Evolutionary conservation across 1,140 invertebrate genomes (phyloP).

Genomic region (Caenorhabditis remanei): DNA sequence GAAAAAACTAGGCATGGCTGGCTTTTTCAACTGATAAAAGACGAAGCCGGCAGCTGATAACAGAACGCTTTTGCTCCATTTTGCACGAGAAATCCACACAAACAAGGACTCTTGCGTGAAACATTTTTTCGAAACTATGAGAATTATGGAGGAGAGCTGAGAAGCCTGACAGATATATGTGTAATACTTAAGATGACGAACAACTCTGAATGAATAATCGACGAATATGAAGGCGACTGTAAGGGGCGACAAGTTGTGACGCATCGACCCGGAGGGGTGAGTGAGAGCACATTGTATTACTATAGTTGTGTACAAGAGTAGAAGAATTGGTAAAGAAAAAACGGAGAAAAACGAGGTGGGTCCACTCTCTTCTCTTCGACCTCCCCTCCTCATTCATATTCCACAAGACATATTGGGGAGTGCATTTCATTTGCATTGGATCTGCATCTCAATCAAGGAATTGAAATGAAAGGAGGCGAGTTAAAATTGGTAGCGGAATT

Average conservation of each 20-base stretch:
- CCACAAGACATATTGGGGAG: conserved; percentile 45
- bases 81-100: background rate
- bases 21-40: background rate
- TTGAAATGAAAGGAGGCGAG: background rate
- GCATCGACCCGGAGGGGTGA: background rate
- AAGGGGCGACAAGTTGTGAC: conserved; percentile 24
- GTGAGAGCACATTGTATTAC: conserved; percentile 48
- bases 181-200: conserved; percentile 45
- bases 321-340: background rate
- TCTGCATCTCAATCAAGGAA: conserved; percentile 37
- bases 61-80: conserved; percentile 23
- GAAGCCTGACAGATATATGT: conserved; percentile 1
- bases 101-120: background rate
- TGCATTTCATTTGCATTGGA: conserved; percentile 50
- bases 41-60: conserved; percentile 43
- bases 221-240: conserved; percentile 46
- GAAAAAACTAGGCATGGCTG: conserved; percentile 35
- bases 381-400: conserved; percentile 25
- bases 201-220: conserved; percentile 51
- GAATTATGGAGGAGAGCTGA: background rate
- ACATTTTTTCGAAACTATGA: background rate
- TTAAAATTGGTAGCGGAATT: background rate
- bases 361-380: background rate
- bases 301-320: conserved; percentile 23
- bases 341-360: conserved; percentile 10